Conservation (phyloP, 53 echinoderm and acorn worm genomes). For the Luidia sarsii region DNA sequence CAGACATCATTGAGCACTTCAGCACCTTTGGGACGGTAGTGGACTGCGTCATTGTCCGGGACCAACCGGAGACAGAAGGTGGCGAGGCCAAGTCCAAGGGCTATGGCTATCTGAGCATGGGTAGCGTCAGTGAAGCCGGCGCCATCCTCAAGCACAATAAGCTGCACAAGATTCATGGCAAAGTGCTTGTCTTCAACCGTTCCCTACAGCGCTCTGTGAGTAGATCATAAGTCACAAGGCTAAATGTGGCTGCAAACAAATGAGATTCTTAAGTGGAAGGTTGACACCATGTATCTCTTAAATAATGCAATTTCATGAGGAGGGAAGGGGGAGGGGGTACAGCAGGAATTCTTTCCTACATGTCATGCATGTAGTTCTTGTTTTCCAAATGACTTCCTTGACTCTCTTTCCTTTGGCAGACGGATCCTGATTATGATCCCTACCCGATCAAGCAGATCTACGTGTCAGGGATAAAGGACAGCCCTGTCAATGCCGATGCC, state of each 20-base stretch:
- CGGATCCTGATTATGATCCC: background rate
- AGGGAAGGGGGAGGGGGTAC: no score
- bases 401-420: background rate
- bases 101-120: conserved; percentile 22
- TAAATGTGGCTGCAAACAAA: no score
- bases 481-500: background rate
- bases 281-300: no score
- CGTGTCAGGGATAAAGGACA: conserved; percentile 15
- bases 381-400: background rate
- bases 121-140: background rate
- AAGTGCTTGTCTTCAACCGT: conserved; percentile 21
- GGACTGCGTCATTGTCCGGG: conserved; percentile 16
- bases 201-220: conserved; percentile 1
- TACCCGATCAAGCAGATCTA: background rate
- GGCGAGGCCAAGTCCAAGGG: conserved; percentile 29
- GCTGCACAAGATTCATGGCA: conserved; percentile 33
- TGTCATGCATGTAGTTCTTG: background rate
- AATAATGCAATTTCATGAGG: no score
- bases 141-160: conserved; percentile 19
- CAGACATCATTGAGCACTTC: conserved; percentile 15
- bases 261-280: no score
- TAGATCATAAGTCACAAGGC: no score
- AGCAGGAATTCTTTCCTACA: no score
- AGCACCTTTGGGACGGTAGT: conserved; percentile 17
- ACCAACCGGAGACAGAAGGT: conserved; percentile 10